Conservation (phyloP, 2,113 vertebrate genomes). For the Phasianus colchicus region DNA sequence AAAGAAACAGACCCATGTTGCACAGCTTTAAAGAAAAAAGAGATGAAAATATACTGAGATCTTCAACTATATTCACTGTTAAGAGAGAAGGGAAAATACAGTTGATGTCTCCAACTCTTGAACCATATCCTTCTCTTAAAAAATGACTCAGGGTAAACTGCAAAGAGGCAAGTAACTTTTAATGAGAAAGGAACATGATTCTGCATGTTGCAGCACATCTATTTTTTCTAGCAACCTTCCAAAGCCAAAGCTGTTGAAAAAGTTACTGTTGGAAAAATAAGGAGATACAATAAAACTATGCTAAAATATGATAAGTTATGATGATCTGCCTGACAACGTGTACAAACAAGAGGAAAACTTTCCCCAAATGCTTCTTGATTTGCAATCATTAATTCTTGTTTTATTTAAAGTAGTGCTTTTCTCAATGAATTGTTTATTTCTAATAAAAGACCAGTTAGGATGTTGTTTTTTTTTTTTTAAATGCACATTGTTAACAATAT, state of each 20-base stretch:
- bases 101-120: neutral
- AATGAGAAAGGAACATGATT: neutral
- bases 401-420: neutral
- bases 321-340: neutral
- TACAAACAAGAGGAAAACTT: neutral
- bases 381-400: neutral
- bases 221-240: neutral
- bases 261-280: neutral
- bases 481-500: neutral
- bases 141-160: neutral
- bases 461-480: neutral
- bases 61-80: neutral
- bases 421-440: neutral
- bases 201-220: neutral
- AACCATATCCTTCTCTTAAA: neutral
- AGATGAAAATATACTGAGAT: neutral
- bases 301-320: neutral
- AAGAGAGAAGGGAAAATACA: neutral
- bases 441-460: neutral
- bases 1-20: neutral
- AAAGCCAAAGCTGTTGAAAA: neutral
- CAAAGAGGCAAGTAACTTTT: neutral
- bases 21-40: neutral
- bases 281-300: neutral
- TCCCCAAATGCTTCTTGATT: conserved; percentile 13